These are phyloP conservation scores for Rhynchomys soricoides DNA, from an alignment of 2,113 vertebrate species.

Conservation along the genomic window DNA sequence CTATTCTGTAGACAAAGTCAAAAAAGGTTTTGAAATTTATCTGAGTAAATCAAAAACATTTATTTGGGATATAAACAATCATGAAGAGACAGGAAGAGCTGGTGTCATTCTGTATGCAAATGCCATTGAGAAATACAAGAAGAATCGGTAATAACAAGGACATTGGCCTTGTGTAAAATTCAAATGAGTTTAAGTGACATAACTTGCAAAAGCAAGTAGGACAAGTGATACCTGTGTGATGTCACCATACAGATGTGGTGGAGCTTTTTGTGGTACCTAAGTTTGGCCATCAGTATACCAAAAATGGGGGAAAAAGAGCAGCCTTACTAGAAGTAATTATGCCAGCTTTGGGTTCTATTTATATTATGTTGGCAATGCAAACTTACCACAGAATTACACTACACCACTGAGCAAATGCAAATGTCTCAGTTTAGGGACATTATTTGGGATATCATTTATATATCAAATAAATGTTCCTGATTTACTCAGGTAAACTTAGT, in stretches of 20 bases:
- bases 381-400: neutral
- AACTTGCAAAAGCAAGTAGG: slow-evolving; percentile 1
- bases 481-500: neutral
- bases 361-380: neutral
- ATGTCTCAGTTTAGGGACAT: neutral
- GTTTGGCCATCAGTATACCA: neutral
- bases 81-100: neutral
- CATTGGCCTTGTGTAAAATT: neutral
- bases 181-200: neutral
- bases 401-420: neutral
- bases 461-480: neutral
- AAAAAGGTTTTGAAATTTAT: neutral
- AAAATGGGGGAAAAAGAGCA: neutral
- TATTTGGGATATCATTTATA: neutral
- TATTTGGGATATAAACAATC: neutral
- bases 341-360: neutral
- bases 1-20: neutral
- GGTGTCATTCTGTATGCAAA: neutral
- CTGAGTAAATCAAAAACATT: slow-evolving; percentile 4
- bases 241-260: neutral
- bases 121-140: neutral
- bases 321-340: neutral
- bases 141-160: neutral
- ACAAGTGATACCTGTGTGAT: neutral
- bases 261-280: neutral